These are phyloP conservation scores for Fringilla coelebs DNA, from an alignment of 2,797 vertebrate genomes.

Conservation along the genomic window DNA sequence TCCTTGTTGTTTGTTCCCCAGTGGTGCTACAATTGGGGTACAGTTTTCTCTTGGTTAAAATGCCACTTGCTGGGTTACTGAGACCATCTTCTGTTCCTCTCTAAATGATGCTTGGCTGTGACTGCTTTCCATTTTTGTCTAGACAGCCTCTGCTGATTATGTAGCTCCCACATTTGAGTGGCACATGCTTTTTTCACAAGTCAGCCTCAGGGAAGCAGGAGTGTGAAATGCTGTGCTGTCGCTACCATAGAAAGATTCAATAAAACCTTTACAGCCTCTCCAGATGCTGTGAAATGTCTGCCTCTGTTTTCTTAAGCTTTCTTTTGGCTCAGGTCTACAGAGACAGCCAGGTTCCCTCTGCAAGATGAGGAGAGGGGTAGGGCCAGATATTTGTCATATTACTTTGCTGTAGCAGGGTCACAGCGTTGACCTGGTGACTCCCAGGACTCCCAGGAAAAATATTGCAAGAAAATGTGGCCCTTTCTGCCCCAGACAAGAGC, in stretches of 20 bases:
- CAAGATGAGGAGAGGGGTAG: neutral
- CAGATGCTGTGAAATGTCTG: neutral
- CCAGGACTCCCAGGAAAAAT: neutral
- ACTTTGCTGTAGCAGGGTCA: neutral
- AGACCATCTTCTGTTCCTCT: neutral
- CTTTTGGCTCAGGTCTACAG: neutral
- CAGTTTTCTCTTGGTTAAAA: neutral
- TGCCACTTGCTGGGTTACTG: neutral
- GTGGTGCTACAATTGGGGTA: fast-evolving
- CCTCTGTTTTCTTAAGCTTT: neutral
- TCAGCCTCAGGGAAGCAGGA: neutral
- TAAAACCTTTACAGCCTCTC: neutral
- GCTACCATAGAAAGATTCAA: neutral
- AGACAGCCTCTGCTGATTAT: neutral
- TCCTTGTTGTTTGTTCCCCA: neutral
- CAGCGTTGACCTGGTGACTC: fast-evolving
- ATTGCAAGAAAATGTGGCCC: neutral
- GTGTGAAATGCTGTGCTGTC: neutral
- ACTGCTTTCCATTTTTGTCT: neutral
- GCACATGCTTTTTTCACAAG: neutral
- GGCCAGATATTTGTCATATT: fast-evolving
- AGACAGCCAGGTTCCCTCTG: neutral
- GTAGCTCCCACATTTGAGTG: neutral
- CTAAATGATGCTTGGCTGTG: neutral
- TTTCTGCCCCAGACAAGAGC: neutral